Evolutionary conservation across 2,888 invertebrate species (phyloP).

Genomic region (Oligia strigilis): DNA sequence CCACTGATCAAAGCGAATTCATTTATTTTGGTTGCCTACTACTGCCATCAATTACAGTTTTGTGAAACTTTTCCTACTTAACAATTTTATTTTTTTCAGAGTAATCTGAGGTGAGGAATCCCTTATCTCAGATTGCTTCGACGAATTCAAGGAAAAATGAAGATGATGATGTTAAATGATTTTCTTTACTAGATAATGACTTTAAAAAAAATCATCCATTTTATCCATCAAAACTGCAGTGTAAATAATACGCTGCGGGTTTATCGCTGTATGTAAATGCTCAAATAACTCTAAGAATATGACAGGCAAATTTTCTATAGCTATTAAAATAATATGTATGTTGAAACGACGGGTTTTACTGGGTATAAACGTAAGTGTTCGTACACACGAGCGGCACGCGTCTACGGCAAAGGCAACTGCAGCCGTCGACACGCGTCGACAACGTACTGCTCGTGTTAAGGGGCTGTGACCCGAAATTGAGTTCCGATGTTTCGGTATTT

Average conservation of each 20-base stretch:
- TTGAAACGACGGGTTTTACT: background rate
- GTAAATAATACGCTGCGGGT: background rate
- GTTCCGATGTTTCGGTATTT: too few species aligned
- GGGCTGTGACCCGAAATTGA: too few species aligned
- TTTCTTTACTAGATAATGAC: background rate
- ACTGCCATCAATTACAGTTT: background rate
- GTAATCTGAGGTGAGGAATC: background rate
- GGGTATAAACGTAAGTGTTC: background rate
- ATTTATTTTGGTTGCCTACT: background rate
- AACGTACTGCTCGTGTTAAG: background rate
- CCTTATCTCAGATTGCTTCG: background rate
- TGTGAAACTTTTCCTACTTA: background rate
- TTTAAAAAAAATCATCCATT: background rate
- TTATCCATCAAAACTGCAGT: background rate
- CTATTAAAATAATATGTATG: background rate
- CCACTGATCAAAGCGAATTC: constrained; percentile 9
- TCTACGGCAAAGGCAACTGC: background rate
- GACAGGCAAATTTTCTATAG: background rate
- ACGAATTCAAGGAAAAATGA: background rate
- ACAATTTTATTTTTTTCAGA: too few species aligned
- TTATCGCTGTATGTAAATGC: background rate
- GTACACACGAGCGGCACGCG: background rate
- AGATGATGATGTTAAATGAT: background rate
- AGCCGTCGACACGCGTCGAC: background rate
- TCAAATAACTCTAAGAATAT: background rate